Percentiles rank a stretch among this genome's conserved stretches.
Evolutionary conservation across 2,888 invertebrate genomes (phyloP).

Genomic region (Arge pagana): DNA sequence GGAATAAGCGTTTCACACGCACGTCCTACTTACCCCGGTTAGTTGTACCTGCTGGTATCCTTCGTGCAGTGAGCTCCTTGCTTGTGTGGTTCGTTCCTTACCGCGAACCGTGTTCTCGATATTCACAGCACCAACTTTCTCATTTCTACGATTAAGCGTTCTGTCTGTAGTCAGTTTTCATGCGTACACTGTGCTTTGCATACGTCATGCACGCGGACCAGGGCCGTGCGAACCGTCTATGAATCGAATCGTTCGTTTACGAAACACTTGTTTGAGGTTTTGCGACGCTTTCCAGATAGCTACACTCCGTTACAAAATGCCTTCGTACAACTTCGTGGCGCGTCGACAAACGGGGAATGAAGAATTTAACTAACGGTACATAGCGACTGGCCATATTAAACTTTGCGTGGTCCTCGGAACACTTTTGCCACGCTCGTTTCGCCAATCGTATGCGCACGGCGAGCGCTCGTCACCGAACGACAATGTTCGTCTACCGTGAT

Average conservation of each 20-base stretch:
- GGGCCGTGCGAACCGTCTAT: constrained; percentile 13
- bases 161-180: constrained; percentile 7
- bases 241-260: background rate
- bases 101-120: constrained; percentile 28
- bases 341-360: constrained; percentile 42
- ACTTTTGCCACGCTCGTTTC: constrained; percentile 12
- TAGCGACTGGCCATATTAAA: constrained; percentile 33
- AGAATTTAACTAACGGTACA: constrained; percentile 48
- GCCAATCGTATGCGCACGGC: background rate
- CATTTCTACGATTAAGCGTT: constrained; percentile 40
- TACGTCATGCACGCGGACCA: constrained; percentile 12
- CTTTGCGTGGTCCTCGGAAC: constrained; percentile 8
- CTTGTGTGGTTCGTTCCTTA: constrained; percentile 19
- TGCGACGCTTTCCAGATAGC: background rate
- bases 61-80: constrained; percentile 31
- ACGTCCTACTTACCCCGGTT: constrained; percentile 35
- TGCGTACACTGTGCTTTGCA: constrained; percentile 21
- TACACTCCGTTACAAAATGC: background rate
- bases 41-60: constrained; percentile 30
- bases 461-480: background rate
- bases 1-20: constrained; percentile 24
- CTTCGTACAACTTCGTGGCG: background rate
- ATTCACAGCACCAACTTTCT: constrained; percentile 40
- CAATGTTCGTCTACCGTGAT: background rate
- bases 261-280: constrained; percentile 1